phyloP scores from a whole-genome alignment of 2,797 vertebrate genomes.

The Alcedo quadribrachys region DNA sequence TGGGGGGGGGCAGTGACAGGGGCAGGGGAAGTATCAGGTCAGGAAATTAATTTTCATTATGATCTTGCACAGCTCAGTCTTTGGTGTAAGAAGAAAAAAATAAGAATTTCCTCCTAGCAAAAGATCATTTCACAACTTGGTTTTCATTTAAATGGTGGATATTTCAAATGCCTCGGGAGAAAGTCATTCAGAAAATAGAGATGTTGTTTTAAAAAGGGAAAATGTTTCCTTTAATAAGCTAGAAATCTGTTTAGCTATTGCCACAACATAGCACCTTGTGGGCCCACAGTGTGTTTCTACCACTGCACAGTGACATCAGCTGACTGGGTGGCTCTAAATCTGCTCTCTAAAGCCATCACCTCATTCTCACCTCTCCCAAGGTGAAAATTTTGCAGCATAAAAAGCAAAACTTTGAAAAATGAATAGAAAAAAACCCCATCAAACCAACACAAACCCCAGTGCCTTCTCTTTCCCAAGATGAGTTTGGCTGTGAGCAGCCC shows the following conservation, averaged over 20 bases:
- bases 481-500: not conserved
- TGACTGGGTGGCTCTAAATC: not conserved
- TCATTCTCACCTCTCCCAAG: not conserved
- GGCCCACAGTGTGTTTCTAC: not conserved
- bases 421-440: not conserved
- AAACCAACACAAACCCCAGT: rapidly evolving
- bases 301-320: not conserved
- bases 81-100: not conserved
- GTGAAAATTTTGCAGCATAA: not conserved
- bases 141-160: not conserved
- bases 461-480: not conserved
- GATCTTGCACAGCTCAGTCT: not conserved
- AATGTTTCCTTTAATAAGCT: not conserved
- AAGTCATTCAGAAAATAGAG: slow-evolving; percentile 3
- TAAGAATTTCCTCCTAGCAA: not conserved
- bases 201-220: not conserved
- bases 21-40: not conserved
- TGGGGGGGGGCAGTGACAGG: not conserved
- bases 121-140: not conserved
- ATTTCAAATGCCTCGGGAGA: not conserved
- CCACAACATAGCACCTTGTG: not conserved
- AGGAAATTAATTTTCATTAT: not conserved
- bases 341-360: not conserved
- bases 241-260: not conserved
- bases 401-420: not conserved